Evolutionary conservation across 1,140 invertebrate genomes (phyloP).

Genomic region (Apis laboriosa): DNA sequence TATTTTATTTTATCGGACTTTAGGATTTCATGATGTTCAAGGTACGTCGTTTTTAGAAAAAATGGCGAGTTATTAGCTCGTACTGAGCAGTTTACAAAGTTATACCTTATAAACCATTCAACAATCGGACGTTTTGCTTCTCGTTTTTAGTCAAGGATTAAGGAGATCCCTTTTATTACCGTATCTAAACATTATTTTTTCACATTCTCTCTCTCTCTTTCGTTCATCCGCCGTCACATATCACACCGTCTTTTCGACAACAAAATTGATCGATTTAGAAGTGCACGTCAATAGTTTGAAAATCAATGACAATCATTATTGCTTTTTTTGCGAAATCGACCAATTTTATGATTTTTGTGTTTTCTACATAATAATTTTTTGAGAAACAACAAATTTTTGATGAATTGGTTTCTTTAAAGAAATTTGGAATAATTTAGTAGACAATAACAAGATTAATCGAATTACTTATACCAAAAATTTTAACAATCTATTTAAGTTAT

Average conservation of each 20-base stretch:
- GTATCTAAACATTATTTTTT: background rate
- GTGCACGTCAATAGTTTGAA: background rate
- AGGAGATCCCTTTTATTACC: background rate
- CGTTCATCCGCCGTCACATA: background rate
- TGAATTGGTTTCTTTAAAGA: background rate
- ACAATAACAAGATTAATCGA: background rate
- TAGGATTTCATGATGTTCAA: background rate
- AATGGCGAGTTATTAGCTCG: background rate
- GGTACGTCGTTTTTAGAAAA: background rate
- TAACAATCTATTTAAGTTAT: background rate
- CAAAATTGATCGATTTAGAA: background rate
- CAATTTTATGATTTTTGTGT: background rate
- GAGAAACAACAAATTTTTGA: background rate
- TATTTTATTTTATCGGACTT: background rate
- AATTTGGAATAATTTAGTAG: background rate
- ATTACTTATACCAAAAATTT: background rate
- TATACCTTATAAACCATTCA: conserved; percentile 31
- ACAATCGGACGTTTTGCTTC: conserved; percentile 49
- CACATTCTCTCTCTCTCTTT: conserved; percentile 1
- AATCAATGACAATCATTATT: conserved; percentile 3
- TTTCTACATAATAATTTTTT: background rate
- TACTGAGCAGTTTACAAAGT: conserved; percentile 23
- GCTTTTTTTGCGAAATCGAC: background rate
- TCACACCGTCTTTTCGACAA: background rate
- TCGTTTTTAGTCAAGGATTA: conserved; percentile 25